Evolutionary conservation across 2,797 vertebrate genomes (phyloP).

Genomic region (Oreonectes daqikongensis): DNA sequence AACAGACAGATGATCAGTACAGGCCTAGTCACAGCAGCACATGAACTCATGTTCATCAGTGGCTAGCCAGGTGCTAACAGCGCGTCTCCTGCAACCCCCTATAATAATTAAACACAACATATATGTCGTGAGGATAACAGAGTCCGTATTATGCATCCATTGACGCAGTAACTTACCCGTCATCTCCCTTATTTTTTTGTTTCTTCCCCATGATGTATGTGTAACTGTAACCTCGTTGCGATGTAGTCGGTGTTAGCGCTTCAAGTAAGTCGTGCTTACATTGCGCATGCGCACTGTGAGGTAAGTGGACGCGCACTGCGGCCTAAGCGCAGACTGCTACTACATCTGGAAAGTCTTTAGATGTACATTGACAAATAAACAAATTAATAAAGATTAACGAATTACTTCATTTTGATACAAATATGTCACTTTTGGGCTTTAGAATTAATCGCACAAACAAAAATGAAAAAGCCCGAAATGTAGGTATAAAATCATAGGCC

Average conservation of each 20-base stretch:
- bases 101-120: background rate
- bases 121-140: background rate
- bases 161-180: constrained; percentile 68
- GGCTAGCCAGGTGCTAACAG: constrained; percentile 40
- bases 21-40: constrained; percentile 51
- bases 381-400: background rate
- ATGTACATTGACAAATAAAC: no score
- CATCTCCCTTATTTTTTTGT: constrained; percentile 79
- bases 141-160: background rate
- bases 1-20: background rate
- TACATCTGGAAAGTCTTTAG: background rate
- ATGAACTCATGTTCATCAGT: constrained; percentile 48
- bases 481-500: no score
- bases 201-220: constrained; percentile 76
- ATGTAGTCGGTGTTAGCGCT: constrained; percentile 51
- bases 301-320: background rate
- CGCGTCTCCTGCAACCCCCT: background rate
- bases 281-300: constrained; percentile 55
- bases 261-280: constrained; percentile 48
- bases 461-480: background rate
- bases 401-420: background rate
- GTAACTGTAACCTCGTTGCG: constrained; percentile 47
- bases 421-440: fast-evolving
- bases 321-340: background rate
- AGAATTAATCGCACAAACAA: background rate